Percentiles rank a stretch among this genome's conserved stretches.
Evolutionary conservation across 2,888 invertebrate genomes (phyloP).

Genomic region (Erebia palarica): DNA sequence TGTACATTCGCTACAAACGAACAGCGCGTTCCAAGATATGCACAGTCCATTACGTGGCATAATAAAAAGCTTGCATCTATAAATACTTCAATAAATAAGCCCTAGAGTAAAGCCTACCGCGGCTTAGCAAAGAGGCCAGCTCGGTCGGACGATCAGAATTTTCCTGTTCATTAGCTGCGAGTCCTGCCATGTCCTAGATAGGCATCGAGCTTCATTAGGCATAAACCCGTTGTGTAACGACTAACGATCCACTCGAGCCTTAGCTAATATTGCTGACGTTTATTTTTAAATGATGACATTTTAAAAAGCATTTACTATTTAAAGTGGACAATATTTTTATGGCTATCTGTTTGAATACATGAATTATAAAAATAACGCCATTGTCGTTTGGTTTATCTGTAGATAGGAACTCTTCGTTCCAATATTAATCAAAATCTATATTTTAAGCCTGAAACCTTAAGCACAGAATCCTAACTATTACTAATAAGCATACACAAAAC

Average conservation of each 20-base stretch:
- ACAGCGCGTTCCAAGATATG: no score
- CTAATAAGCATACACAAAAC: no score
- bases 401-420: neutral
- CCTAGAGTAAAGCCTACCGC: constrained; percentile 29
- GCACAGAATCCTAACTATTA: no score
- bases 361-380: no score
- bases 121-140: constrained; percentile 73
- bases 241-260: constrained; percentile 28
- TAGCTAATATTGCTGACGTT: constrained; percentile 25
- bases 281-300: constrained; percentile 16
- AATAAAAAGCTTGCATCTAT: neutral
- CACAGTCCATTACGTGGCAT: no score
- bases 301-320: neutral
- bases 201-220: constrained; percentile 64
- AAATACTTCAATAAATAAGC: neutral
- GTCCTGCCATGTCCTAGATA: constrained; percentile 64
- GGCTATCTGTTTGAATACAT: no score
- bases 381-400: no score
- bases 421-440: no score
- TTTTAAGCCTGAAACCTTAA: no score
- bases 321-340: no score
- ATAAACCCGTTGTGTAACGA: constrained; percentile 40
- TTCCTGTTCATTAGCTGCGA: constrained; percentile 73
- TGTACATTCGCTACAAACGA: no score
- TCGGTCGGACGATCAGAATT: constrained; percentile 73